These are phyloP conservation scores for Podabrus alpinus DNA, from an alignment of 2,888 invertebrate genomes.

Conservation along the genomic window DNA sequence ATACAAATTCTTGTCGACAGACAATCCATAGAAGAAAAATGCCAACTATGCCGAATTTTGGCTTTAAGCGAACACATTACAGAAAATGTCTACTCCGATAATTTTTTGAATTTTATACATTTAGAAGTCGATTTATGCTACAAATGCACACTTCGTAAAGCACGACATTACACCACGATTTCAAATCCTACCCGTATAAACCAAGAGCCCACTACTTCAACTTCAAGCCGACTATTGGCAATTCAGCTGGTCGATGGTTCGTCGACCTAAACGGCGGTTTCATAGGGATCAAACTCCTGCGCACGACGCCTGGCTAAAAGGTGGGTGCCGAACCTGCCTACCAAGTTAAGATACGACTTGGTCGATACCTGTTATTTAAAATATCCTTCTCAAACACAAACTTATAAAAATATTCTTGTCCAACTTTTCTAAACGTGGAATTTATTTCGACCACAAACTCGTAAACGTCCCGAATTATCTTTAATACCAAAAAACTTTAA, in stretches of 20 bases:
- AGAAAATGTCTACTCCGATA: neutral
- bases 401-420: neutral
- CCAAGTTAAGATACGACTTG: conserved; percentile 24
- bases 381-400: no score
- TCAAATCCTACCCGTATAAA: conserved; percentile 15
- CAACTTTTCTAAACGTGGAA: neutral
- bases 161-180: conserved; percentile 17
- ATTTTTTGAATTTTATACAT: conserved; percentile 6
- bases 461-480: neutral
- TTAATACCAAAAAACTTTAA: neutral
- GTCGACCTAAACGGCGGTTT: conserved; percentile 28
- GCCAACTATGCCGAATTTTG: conserved; percentile 41
- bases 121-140: conserved; percentile 8
- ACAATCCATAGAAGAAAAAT: conserved; percentile 46
- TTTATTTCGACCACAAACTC: neutral
- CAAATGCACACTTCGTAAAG: conserved; percentile 19
- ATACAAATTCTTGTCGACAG: conserved; percentile 39
- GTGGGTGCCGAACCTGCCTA: conserved; percentile 23
- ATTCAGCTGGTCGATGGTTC: conserved; percentile 18
- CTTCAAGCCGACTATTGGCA: conserved; percentile 30
- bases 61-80: conserved; percentile 40
- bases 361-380: conserved; percentile 20
- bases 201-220: conserved; percentile 14
- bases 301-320: conserved; percentile 24
- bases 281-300: conserved; percentile 34